Conservation (phyloP, 2,113 vertebrate genomes). For the Tupaia chinensis region DNA sequence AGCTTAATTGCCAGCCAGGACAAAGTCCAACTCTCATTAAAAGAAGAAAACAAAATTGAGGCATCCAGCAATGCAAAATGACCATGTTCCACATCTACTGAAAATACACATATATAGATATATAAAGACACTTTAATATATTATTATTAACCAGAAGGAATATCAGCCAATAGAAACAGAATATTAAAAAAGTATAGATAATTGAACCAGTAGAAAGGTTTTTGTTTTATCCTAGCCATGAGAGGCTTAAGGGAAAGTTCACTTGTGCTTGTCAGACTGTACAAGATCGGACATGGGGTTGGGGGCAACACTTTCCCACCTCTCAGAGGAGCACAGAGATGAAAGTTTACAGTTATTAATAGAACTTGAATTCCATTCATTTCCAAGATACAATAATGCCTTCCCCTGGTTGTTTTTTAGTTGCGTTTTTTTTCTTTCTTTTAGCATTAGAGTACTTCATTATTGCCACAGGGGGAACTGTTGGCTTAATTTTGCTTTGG, state of each 20-base stretch:
- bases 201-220: neutral
- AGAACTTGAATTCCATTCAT: conserved; percentile 56
- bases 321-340: conserved; percentile 12
- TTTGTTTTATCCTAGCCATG: neutral
- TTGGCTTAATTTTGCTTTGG: conserved; percentile 89
- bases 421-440: conserved; percentile 40
- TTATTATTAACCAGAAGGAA: neutral
- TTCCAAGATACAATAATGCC: conserved; percentile 67
- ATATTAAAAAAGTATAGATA: neutral
- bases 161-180: neutral
- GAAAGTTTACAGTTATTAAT: conserved; percentile 32
- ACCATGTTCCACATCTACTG: neutral
- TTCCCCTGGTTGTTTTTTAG: conserved; percentile 45
- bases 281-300: neutral
- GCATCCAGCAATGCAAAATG: neutral
- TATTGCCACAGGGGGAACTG: conserved; percentile 91
- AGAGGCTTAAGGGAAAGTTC: neutral
- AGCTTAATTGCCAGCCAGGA: neutral
- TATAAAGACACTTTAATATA: neutral
- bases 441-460: conserved; percentile 86
- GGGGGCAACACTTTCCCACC: neutral
- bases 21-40: neutral
- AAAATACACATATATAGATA: neutral
- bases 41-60: neutral
- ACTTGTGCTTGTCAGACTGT: neutral